Percentiles rank a stretch among this genome's conserved stretches.
Evolutionary conservation across 30 jellyfish, hydroid and myxozoan species (phyloP).

Genomic region (Chrysaora quinquecirrha): DNA sequence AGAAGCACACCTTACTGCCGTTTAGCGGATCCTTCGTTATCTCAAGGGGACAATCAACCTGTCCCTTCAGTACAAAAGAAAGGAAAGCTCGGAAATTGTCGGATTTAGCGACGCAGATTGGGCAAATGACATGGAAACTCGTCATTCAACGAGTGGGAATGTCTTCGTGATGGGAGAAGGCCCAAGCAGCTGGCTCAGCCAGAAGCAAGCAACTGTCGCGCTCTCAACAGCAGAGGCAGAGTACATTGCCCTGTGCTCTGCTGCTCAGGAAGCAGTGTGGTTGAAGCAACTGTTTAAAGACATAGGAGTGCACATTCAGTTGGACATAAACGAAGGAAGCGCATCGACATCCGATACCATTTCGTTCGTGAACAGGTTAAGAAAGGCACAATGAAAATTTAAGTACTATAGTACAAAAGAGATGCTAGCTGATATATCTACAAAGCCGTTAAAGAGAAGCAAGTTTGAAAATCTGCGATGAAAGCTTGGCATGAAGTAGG

Average conservation of each 20-base stretch:
- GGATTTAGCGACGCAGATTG: slow-evolving; percentile 39
- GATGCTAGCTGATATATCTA: slow-evolving; percentile 16
- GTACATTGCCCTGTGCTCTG: slow-evolving; percentile 26
- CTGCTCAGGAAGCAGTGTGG: slow-evolving; percentile 56
- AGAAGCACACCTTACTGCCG: slow-evolving; percentile 18
- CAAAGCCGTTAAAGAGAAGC: slow-evolving; percentile 7
- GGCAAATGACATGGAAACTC: slow-evolving; percentile 24
- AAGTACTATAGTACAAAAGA: background rate
- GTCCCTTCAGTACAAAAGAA: slow-evolving; percentile 7
- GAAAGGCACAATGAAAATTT: background rate
- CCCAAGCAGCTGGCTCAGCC: slow-evolving; percentile 21
- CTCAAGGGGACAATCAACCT: slow-evolving; percentile 36
- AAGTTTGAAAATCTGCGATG: slow-evolving; percentile 14
- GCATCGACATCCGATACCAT: slow-evolving; percentile 24
- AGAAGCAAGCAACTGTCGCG: slow-evolving; percentile 35
- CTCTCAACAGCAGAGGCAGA: slow-evolving; percentile 54
- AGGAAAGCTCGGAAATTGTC: slow-evolving; percentile 1
- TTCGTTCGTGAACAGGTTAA: slow-evolving; percentile 10
- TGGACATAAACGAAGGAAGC: slow-evolving; percentile 18
- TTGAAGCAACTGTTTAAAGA: slow-evolving; percentile 10
- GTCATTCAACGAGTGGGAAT: slow-evolving; percentile 27
- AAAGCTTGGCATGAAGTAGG: slow-evolving; percentile 22
- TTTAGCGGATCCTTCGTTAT: slow-evolving; percentile 21
- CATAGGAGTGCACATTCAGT: background rate
- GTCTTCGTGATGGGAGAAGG: slow-evolving; percentile 22